Evolutionary conservation across 2,113 vertebrate species (phyloP).

Genomic region (Salvelinus namaycush): DNA sequence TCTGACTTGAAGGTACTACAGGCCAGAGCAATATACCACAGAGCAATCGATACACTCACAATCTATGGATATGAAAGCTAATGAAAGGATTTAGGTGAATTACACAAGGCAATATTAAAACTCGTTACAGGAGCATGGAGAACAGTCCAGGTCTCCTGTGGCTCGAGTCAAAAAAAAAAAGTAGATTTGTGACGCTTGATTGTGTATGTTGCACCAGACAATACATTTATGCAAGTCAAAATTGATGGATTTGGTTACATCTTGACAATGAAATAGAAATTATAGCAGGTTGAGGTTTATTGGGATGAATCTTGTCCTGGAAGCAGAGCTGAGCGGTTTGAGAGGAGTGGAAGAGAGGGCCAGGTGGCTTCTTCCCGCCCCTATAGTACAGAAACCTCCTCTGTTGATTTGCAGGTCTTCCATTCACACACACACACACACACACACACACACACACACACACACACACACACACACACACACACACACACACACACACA

Average conservation of each 20-base stretch:
- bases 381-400: slow-evolving; percentile 34
- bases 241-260: slow-evolving; percentile 20
- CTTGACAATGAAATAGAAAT: slow-evolving; percentile 62
- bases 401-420: slow-evolving; percentile 61
- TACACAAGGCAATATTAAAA: no score
- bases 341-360: slow-evolving; percentile 22
- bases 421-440: slow-evolving; percentile 35
- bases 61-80: no score
- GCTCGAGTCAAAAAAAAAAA: neutral
- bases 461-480: slow-evolving; percentile 24
- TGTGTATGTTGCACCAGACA: neutral
- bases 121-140: no score
- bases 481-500: neutral
- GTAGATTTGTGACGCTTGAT: neutral
- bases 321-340: no score
- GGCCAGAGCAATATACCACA: no score
- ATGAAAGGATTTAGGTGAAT: no score
- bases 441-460: slow-evolving; percentile 25
- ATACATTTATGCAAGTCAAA: slow-evolving; percentile 18
- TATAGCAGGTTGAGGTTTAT: slow-evolving; percentile 21
- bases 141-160: no score
- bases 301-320: no score
- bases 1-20: no score
- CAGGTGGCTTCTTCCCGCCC: slow-evolving; percentile 46
- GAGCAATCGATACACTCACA: no score